Evolutionary conservation across 2,888 invertebrate genomes (phyloP).

Genomic region (Hipparchia semele): DNA sequence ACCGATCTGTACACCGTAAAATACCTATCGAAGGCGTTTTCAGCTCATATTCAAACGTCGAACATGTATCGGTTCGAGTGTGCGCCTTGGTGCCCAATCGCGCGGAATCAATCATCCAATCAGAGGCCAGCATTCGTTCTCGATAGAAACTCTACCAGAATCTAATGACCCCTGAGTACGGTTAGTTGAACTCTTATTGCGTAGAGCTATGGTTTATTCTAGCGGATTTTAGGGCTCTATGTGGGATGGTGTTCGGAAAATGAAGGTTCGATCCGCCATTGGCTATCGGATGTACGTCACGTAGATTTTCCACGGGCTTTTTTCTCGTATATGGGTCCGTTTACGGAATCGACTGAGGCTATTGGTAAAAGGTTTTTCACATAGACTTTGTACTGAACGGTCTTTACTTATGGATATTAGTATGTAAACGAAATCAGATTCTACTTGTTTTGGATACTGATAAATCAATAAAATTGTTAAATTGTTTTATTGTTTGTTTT

Average conservation of each 20-base stretch:
- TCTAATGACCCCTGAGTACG: slow-evolving; percentile 45
- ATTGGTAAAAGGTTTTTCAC: slow-evolving; percentile 47
- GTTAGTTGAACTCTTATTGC: slow-evolving; percentile 33
- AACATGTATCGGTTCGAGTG: slow-evolving; percentile 82
- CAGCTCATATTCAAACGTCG: slow-evolving; percentile 63
- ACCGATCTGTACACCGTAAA: slow-evolving; percentile 53
- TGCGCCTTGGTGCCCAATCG: slow-evolving; percentile 81
- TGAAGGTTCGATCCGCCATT: slow-evolving; percentile 77
- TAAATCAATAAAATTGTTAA: no score
- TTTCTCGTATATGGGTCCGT: slow-evolving; percentile 58
- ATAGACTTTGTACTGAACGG: slow-evolving; percentile 3
- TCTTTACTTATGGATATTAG: background rate
- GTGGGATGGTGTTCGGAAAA: slow-evolving; percentile 44
- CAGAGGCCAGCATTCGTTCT: slow-evolving; percentile 60
- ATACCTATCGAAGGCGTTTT: slow-evolving; percentile 74
- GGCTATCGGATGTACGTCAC: slow-evolving; percentile 72
- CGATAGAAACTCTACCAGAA: slow-evolving; percentile 58
- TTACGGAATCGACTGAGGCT: slow-evolving; percentile 48
- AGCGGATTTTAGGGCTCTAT: background rate
- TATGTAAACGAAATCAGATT: background rate
- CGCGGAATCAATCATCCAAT: slow-evolving; percentile 84
- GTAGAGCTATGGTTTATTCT: slow-evolving; percentile 36
- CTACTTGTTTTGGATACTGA: no score
- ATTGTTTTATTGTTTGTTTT: no score
- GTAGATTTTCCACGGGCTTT: slow-evolving; percentile 75